phyloP scores from a whole-genome alignment of 1,140 invertebrate genomes.

The Trichonephila inaurata region DNA sequence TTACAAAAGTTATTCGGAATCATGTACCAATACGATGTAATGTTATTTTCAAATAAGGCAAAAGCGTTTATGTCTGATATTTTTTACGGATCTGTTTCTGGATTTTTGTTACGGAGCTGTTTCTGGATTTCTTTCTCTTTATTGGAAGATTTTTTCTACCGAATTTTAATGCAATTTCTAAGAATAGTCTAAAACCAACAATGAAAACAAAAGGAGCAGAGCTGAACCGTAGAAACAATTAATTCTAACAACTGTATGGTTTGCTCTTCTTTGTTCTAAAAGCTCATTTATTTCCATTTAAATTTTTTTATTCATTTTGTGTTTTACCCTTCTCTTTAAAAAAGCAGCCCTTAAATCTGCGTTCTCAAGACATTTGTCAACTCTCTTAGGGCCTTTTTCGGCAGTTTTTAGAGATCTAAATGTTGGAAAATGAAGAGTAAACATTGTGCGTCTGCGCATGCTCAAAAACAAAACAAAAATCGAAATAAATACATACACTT shows the following conservation, averaged over 20 bases:
- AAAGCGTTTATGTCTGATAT: too few species aligned
- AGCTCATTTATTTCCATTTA: slow-evolving; percentile 22
- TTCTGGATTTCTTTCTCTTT: neutral
- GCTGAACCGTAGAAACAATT: neutral
- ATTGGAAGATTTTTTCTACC: neutral
- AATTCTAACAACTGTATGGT: slow-evolving; percentile 22
- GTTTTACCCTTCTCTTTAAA: neutral
- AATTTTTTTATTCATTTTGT: neutral
- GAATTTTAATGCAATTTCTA: neutral
- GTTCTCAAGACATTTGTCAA: slow-evolving; percentile 45
- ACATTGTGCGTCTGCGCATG: neutral
- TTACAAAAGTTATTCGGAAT: too few species aligned
- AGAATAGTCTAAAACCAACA: neutral
- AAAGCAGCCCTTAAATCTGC: neutral
- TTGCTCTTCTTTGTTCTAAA: neutral
- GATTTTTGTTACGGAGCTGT: too few species aligned
- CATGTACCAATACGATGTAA: too few species aligned
- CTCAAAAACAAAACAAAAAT: neutral
- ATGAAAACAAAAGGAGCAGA: neutral
- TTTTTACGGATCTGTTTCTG: too few species aligned
- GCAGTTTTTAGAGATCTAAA: neutral
- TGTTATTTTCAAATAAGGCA: too few species aligned
- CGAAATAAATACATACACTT: too few species aligned
- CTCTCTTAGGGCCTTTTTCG: neutral
- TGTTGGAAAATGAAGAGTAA: neutral